Evolutionary conservation across 35 echinoderm and acorn worm genomes (phyloP).

Genomic region (Apostichopus californicus): DNA sequence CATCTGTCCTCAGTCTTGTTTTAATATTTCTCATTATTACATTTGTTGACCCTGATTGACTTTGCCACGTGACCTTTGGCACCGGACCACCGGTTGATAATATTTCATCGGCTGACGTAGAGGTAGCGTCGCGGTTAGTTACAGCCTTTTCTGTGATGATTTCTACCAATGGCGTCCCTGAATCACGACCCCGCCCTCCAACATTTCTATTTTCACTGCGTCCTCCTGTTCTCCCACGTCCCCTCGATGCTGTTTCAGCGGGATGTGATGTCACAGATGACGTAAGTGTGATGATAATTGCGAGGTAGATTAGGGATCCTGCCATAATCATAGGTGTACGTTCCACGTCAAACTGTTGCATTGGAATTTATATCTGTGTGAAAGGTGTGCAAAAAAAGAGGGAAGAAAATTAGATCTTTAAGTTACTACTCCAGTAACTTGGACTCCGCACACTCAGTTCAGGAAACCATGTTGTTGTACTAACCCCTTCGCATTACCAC

Average conservation of each 20-base stretch:
- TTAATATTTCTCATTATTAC: not conserved
- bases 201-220: not conserved
- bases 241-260: not conserved
- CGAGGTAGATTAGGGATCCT: not conserved
- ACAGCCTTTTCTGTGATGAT: not conserved
- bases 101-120: not conserved
- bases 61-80: not conserved
- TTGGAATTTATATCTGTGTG: not conserved
- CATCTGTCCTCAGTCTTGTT: too few relatives aligned
- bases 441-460: too few relatives aligned
- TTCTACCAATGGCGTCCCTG: not conserved
- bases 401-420: not conserved
- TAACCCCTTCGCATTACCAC: not conserved
- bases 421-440: too few relatives aligned
- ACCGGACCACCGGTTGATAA: not conserved
- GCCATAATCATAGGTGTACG: not conserved
- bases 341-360: not conserved
- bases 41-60: constrained; percentile 9
- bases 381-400: not conserved
- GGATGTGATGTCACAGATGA: constrained; percentile 9
- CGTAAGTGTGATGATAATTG: not conserved
- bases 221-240: not conserved
- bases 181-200: not conserved
- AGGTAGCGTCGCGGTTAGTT: not conserved
- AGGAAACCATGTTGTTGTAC: too few relatives aligned